Conservation (phyloP, 1,140 invertebrate species). For the Drosophila pruinosa region DNA sequence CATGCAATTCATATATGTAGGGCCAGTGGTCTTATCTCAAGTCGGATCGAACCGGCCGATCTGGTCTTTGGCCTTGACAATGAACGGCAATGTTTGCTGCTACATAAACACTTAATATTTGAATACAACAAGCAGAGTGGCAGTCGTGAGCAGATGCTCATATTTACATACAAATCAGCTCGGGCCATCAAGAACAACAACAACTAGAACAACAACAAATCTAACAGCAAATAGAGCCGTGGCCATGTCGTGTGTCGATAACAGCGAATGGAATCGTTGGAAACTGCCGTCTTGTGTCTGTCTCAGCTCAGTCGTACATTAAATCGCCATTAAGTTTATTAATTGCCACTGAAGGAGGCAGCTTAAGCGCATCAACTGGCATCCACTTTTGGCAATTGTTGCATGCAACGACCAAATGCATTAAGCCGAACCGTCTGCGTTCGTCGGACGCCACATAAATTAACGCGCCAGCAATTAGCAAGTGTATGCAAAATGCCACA, state of each 20-base stretch:
- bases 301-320: slow-evolving; percentile 55
- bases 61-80: slow-evolving; percentile 29
- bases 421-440: slow-evolving; percentile 57
- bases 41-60: slow-evolving; percentile 19
- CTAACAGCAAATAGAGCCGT: slow-evolving; percentile 64
- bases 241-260: slow-evolving; percentile 68
- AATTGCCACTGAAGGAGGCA: slow-evolving; percentile 69
- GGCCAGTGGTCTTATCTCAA: slow-evolving; percentile 8
- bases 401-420: slow-evolving; percentile 55
- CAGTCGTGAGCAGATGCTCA: slow-evolving; percentile 30
- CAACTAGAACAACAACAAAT: slow-evolving; percentile 11
- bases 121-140: neutral
- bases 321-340: slow-evolving; percentile 81
- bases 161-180: slow-evolving; percentile 73
- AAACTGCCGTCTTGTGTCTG: slow-evolving; percentile 11
- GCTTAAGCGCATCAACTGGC: slow-evolving; percentile 45
- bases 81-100: slow-evolving; percentile 13
- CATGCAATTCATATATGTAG: neutral
- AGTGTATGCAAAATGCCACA: slow-evolving; percentile 77
- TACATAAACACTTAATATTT: slow-evolving; percentile 7
- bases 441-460: slow-evolving; percentile 73
- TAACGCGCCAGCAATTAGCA: slow-evolving; percentile 78
- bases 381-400: slow-evolving; percentile 37
- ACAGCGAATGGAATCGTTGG: neutral
- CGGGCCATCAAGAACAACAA: slow-evolving; percentile 49